Evolutionary conservation across 35 echinoderm and acorn worm genomes (phyloP), one percentile per base, ranked within the genome.

Genomic region (Amphiura filiformis): DNA sequence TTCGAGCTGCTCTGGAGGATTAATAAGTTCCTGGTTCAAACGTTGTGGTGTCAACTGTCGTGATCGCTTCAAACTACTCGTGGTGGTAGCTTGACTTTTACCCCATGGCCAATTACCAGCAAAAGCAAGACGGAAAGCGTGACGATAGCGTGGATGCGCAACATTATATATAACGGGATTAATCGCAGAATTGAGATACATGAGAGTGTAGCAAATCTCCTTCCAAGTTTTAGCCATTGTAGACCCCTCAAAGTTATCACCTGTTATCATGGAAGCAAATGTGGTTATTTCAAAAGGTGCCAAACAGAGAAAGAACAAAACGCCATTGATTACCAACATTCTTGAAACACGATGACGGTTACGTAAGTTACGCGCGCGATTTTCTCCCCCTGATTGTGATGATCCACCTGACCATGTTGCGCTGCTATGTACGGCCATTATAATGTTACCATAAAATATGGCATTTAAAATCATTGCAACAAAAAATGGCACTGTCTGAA

Each of bases 401-500:
- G 83, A 85, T n/a, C 83, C 83, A 13, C 64, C 64, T 22, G 47
- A 56, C 30, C 49, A 85, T 32, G 78, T 85, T 65, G 83, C 64
- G 35, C 83, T 56, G 14, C 37, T 61, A 37, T 85, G 83, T 14
- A 92, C 31, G 13, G 77, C 84, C 1, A 35, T 78, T 15, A 88
- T 84, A 32, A 93, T 93, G 30, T 77, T 57, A 18, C 56, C 76
- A 32, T 93, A 88, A 20, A 93, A 80, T 32, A 89, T 37, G 22
- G 78, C 35, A 39, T 88, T 88, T 9, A 88, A 4, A 13, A 84
- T 11, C 26, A 93, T 41, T 22, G 86, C 86, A 22, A 75, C 56
- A n/a, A 93, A 84, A 77, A 93, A 93, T 2, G 91, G 91, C 14
- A 88, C 39, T 7, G 75, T 47, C 40, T 93, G 80, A 9, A 93